These are phyloP conservation scores for Calosoma granatense DNA, from an alignment of 1,140 invertebrate species.

Conservation along the genomic window DNA sequence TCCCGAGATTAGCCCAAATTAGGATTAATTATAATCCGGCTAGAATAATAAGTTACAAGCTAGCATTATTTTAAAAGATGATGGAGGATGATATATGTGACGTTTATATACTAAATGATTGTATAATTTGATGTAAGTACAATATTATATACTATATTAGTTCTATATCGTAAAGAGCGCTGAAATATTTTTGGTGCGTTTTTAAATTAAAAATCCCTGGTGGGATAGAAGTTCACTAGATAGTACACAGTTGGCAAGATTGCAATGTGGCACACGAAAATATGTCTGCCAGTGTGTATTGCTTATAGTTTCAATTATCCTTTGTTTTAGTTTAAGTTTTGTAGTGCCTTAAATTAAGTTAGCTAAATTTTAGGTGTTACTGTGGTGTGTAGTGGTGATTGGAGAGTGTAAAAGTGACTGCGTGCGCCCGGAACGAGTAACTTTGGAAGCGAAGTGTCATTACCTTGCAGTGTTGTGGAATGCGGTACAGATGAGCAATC, in stretches of 20 bases:
- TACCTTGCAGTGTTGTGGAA: slow-evolving; percentile 8
- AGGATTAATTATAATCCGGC: too few relatives aligned
- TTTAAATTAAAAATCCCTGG: too few relatives aligned
- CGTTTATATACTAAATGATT: too few relatives aligned
- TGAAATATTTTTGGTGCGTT: too few relatives aligned
- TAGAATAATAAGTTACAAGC: too few relatives aligned
- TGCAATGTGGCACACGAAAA: slow-evolving; percentile 7
- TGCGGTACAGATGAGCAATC: slow-evolving; percentile 4
- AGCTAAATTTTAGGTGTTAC: neutral
- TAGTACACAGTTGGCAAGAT: neutral
- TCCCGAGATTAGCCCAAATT: too few relatives aligned
- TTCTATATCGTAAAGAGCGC: too few relatives aligned
- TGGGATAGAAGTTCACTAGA: too few relatives aligned
- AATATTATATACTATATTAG: too few relatives aligned
- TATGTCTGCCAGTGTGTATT: slow-evolving; percentile 5
- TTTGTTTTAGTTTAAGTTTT: slow-evolving; percentile 3
- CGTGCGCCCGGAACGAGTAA: neutral
- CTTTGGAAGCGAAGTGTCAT: slow-evolving; percentile 2
- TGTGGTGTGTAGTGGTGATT: neutral
- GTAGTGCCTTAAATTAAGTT: neutral
- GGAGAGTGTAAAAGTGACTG: neutral
- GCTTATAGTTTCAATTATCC: slow-evolving; percentile 8
- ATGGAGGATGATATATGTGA: too few relatives aligned
- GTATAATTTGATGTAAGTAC: too few relatives aligned
- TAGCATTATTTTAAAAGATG: too few relatives aligned